Percentiles rank a stretch among this genome's conserved stretches.
These are phyloP conservation scores for Musca vetustissima DNA, from an alignment of 1,140 invertebrate species.

Conservation along the genomic window DNA sequence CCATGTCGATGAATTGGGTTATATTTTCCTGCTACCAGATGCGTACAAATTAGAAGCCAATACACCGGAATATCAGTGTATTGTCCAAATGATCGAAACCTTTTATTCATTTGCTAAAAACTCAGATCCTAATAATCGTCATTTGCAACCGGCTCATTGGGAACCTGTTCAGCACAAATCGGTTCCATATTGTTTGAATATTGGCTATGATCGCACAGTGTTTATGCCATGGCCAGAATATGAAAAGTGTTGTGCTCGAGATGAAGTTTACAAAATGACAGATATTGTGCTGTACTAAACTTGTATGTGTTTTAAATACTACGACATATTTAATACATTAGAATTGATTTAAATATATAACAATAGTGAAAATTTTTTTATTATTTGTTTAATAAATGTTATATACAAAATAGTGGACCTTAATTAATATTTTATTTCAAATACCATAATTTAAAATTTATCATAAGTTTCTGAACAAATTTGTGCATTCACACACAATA, in stretches of 20 bases:
- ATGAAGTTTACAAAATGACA: conserved; percentile 29
- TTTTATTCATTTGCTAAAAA: conserved; percentile 52
- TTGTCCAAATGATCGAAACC: conserved; percentile 56
- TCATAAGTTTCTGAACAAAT: too few relatives aligned
- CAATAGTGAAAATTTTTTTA: too few relatives aligned
- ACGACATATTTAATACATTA: too few relatives aligned
- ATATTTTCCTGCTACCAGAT: conserved; percentile 60
- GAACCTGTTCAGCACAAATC: conserved; percentile 46
- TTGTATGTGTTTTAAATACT: too few relatives aligned
- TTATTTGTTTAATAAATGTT: too few relatives aligned
- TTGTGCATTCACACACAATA: too few relatives aligned
- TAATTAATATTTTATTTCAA: too few relatives aligned
- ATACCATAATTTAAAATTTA: too few relatives aligned
- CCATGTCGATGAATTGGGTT: conserved; percentile 67
- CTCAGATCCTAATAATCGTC: conserved; percentile 46
- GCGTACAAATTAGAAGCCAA: conserved; percentile 51
- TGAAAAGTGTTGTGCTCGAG: conserved; percentile 48
- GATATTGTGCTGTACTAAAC: conserved; percentile 12
- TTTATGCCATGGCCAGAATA: conserved; percentile 52
- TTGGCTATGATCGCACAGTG: conserved; percentile 45
- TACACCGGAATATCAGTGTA: conserved; percentile 43
- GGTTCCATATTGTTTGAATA: conserved; percentile 51
- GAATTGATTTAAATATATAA: too few relatives aligned
- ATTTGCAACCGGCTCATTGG: conserved; percentile 43
- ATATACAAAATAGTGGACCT: too few relatives aligned